These are phyloP conservation scores for Psephotus haematonotus DNA, from an alignment of 2,113 vertebrate species.

Conservation along the genomic window DNA sequence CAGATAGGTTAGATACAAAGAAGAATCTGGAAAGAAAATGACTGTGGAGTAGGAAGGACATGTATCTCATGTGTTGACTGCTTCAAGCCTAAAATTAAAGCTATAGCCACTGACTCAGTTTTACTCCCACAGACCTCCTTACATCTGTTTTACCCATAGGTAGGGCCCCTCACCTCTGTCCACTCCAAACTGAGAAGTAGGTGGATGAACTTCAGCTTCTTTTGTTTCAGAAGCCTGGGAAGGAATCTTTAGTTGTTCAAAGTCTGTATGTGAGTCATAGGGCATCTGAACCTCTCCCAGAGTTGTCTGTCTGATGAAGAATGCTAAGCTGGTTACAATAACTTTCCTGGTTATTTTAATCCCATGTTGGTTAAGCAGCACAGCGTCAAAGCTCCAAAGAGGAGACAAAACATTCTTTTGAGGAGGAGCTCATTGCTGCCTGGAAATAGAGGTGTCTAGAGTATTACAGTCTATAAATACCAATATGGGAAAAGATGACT, in stretches of 20 bases:
- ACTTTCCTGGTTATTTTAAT: not conserved
- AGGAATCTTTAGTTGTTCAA: not conserved
- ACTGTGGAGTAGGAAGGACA: not conserved
- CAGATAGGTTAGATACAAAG: not conserved
- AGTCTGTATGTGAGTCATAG: not conserved
- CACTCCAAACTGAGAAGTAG: not conserved
- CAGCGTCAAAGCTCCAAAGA: not conserved
- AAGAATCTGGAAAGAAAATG: not conserved
- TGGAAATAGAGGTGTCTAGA: not conserved
- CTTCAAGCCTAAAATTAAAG: not conserved
- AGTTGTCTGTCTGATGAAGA: not conserved
- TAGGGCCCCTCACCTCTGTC: not conserved
- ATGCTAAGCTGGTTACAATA: not conserved
- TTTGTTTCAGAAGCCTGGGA: not conserved
- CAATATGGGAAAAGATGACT: not conserved
- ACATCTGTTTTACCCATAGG: not conserved
- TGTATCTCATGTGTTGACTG: not conserved
- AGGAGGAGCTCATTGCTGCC: not conserved
- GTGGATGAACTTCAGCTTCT: not conserved
- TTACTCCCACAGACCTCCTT: not conserved
- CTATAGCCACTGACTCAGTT: not conserved
- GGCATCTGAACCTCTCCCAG: not conserved
- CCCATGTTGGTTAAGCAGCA: not conserved
- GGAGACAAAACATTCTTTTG: not conserved
- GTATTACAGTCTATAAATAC: not conserved